Evolutionary conservation across 2,113 vertebrate genomes (phyloP).

Genomic region (Narcine bancroftii): DNA sequence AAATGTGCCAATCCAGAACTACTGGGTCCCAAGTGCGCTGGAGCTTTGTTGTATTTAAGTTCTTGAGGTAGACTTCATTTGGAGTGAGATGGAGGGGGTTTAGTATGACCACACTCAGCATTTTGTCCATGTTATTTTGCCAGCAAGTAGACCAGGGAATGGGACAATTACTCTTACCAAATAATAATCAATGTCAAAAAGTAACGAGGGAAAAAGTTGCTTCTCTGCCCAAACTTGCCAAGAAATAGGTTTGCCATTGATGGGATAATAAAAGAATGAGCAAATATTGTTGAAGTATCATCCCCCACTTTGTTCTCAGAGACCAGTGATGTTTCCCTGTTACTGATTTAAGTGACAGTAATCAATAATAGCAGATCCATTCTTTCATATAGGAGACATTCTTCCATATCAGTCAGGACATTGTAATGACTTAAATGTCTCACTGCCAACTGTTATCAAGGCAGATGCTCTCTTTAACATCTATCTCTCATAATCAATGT

Average conservation of each 20-base stretch:
- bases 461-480: slow-evolving; percentile 19
- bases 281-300: neutral
- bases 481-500: neutral
- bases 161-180: neutral
- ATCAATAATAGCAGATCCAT: neutral
- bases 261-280: neutral
- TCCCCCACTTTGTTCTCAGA: neutral
- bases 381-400: neutral
- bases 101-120: neutral
- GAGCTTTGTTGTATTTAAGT: neutral
- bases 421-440: neutral
- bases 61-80: neutral
- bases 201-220: neutral
- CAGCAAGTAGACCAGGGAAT: neutral
- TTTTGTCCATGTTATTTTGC: neutral
- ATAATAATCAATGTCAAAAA: neutral
- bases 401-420: slow-evolving; percentile 4
- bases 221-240: neutral
- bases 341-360: neutral
- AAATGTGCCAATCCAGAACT: too few relatives aligned
- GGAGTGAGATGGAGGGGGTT: neutral
- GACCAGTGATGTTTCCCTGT: neutral
- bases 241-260: neutral
- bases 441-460: neutral
- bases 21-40: too few relatives aligned